phyloP scores from a whole-genome alignment of 2,888 invertebrate species.

The Neocrepidodera transversa region DNA sequence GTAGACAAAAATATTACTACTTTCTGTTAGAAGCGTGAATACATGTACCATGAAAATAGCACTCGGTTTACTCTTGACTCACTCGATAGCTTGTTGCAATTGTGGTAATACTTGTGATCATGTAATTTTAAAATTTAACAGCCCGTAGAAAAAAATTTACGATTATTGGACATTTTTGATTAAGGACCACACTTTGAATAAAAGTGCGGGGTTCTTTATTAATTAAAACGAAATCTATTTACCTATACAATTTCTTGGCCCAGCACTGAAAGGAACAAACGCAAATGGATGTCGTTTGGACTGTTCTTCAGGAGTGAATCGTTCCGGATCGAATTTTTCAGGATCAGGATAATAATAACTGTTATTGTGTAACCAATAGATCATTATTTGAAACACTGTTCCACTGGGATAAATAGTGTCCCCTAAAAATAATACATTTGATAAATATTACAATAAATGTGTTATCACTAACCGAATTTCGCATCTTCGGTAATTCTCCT shows the following conservation, averaged over 20 bases:
- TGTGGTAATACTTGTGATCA: too few relatives aligned
- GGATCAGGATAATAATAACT: slow-evolving; percentile 62
- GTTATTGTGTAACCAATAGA: not conserved
- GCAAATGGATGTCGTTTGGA: slow-evolving; percentile 67
- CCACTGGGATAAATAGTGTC: not conserved
- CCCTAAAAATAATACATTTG: not conserved
- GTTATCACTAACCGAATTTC: not conserved
- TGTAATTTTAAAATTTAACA: too few relatives aligned
- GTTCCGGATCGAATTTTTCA: slow-evolving; percentile 71
- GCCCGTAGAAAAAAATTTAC: too few relatives aligned
- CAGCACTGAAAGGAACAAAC: slow-evolving; percentile 66
- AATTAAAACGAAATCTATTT: too few relatives aligned
- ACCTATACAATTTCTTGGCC: slow-evolving; percentile 75
- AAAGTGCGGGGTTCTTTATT: too few relatives aligned
- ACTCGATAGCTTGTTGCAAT: too few relatives aligned
- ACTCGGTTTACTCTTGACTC: too few relatives aligned
- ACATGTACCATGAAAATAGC: too few relatives aligned
- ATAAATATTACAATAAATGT: not conserved
- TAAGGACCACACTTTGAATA: too few relatives aligned
- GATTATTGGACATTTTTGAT: too few relatives aligned
- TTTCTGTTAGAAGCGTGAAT: too few relatives aligned
- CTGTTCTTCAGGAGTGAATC: slow-evolving; percentile 70
- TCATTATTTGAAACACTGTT: not conserved
- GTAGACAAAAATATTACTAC: too few relatives aligned
- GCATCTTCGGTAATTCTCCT: not conserved